Conservation (phyloP, 2,113 vertebrate species). For the Drymodes brunneopygia region DNA sequence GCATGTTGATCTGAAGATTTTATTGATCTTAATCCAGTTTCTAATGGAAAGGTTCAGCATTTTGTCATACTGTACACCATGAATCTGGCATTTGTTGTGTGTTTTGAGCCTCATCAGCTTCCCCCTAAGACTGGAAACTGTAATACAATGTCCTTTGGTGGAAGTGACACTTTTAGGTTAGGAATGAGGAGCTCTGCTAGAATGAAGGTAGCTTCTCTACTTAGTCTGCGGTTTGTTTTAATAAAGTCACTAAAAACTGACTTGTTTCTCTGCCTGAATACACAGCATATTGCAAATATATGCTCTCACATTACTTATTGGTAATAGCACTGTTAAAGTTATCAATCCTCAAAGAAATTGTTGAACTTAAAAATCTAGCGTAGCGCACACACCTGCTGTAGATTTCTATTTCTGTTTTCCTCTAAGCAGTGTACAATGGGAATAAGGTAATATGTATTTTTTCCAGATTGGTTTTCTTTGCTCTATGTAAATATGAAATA, state of each 20-base stretch:
- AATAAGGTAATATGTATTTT: not conserved
- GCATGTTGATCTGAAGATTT: not conserved
- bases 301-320: not conserved
- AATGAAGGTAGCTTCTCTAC: not conserved
- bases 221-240: not conserved
- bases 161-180: not conserved
- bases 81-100: not conserved
- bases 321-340: not conserved
- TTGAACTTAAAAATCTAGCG: not conserved
- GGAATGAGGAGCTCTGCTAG: not conserved
- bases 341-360: not conserved
- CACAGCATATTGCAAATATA: not conserved
- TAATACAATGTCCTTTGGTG: not conserved
- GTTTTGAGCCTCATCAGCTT: not conserved
- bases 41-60: not conserved
- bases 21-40: not conserved
- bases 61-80: not conserved
- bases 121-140: too few species aligned
- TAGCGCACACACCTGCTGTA: fast-evolving
- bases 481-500: not conserved
- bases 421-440: fast-evolving
- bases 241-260: not conserved
- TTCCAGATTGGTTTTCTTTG: fast-evolving
- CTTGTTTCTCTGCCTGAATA: not conserved
- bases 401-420: not conserved